Evolutionary conservation across 2,888 invertebrate genomes (phyloP), one percentile per base, ranked within the genome.

Genomic region (Incurvaria masculella): DNA sequence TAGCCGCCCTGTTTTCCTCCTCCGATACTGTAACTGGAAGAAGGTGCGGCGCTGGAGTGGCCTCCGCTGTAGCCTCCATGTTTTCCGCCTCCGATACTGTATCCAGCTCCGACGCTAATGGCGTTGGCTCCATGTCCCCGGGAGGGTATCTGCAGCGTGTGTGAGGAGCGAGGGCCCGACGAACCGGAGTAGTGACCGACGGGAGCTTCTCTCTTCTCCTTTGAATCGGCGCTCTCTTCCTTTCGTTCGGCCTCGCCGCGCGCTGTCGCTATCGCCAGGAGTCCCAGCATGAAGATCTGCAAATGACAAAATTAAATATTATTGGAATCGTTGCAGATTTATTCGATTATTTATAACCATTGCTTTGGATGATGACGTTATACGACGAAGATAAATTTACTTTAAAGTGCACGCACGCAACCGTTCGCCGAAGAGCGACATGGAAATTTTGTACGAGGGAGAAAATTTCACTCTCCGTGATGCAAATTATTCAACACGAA

Each of bases 81-180:
- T 50, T 75, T 75, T 2, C 63, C 67, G 10, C 23, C 76, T 16
- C 78, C 78, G 38, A 78, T 64, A 56, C 73, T 78, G 61, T 78
- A 78, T 17, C 78, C 78, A 5, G 78, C 78, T 8, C 78, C 76
- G 20, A 78, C 62, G 52, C 72, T 78, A 54, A 78, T 68, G 18
- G 78, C 61, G 51, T 65, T 75, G 42, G 69, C 69, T 21, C 66
- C 69, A n/a, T 72, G 73, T 2, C 69, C 60, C 6, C 60, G 56
- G 2, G 65, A 58, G 5, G 59, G 61, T 23, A 50, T 48, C 44
- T 52, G 52, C n/a, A 52, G 42, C 10, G 46, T 48, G 41, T 52
- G 52, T 16, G 50, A 20, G n/a, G 58, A 52, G 38, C 58, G 56
- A 16, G 41, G 41, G 10, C 19, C 19, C n/a, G 57, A 57, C 2